phyloP scores from a whole-genome alignment of 2,888 invertebrate species.

The Epistrophe eligans region DNA sequence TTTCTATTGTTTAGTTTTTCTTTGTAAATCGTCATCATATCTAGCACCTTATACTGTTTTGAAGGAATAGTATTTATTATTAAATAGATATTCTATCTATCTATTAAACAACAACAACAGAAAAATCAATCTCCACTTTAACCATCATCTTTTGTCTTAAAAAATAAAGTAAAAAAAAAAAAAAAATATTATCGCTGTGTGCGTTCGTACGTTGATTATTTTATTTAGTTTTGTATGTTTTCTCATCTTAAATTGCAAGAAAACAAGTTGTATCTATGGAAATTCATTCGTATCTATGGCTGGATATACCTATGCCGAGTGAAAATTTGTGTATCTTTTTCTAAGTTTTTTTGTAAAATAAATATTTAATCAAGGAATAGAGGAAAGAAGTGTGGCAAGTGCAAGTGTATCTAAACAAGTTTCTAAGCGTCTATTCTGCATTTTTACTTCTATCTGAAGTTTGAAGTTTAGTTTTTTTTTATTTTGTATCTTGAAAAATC shows the following conservation, averaged over 20 bases:
- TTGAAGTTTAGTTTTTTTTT: neutral
- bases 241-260: conserved; percentile 60
- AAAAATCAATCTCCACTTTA: conserved; percentile 33
- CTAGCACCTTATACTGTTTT: neutral
- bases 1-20: conserved; percentile 19
- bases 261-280: conserved; percentile 69
- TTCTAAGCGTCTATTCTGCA: conserved; percentile 75
- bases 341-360: conserved; percentile 7
- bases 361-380: conserved; percentile 44
- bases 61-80: conserved; percentile 1
- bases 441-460: conserved; percentile 20
- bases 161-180: neutral
- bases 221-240: conserved; percentile 42
- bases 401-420: conserved; percentile 79
- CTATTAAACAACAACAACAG: neutral
- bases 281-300: conserved; percentile 54
- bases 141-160: conserved; percentile 42
- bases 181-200: conserved; percentile 11
- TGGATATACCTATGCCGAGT: conserved; percentile 1
- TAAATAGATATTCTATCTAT: conserved; percentile 1
- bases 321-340: conserved; percentile 53
- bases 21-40: neutral
- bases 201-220: conserved; percentile 10
- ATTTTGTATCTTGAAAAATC: neutral
- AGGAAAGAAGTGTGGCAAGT: conserved; percentile 67